A percentile compares a stretch with the other conserved stretches of the same genome.
Conservation (phyloP, 2,797 vertebrate species). For the Falco biarmicus region DNA sequence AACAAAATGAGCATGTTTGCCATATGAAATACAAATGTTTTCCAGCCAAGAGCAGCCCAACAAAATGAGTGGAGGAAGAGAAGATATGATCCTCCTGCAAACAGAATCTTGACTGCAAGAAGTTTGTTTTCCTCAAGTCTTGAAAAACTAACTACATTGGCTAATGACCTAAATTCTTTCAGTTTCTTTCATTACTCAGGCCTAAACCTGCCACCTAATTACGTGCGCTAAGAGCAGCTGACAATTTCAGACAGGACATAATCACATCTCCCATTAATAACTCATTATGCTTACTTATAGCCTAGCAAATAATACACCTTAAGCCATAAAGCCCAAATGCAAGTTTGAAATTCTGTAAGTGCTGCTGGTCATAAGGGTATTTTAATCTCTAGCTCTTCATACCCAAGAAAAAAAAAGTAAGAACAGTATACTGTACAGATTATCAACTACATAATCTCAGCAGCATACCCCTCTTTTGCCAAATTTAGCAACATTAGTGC, state of each 20-base stretch:
- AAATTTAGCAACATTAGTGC: not conserved
- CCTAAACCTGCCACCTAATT: not conserved
- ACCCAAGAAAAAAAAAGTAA: not conserved
- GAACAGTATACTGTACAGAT: not conserved
- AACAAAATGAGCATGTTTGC: not conserved
- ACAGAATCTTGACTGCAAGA: not conserved
- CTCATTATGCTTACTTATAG: not conserved
- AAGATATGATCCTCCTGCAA: not conserved
- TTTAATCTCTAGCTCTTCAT: not conserved
- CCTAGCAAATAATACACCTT: not conserved
- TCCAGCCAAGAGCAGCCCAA: not conserved
- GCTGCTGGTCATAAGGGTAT: not conserved
- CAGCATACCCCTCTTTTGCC: not conserved
- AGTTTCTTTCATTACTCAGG: not conserved
- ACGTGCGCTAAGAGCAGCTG: not conserved
- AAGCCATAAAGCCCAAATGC: not conserved
- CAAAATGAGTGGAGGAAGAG: not conserved
- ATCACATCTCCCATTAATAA: not conserved
- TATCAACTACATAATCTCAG: not conserved
- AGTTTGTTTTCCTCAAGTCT: not conserved
- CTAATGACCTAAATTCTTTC: not conserved
- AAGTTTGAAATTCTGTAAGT: not conserved
- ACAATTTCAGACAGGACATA: not conserved
- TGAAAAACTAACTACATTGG: not conserved
- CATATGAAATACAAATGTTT: not conserved